Percentiles rank a stretch among this genome's conserved stretches.
phyloP scores from a whole-genome alignment of 2,888 invertebrate genomes.

The Lithophane semibrunnea region DNA sequence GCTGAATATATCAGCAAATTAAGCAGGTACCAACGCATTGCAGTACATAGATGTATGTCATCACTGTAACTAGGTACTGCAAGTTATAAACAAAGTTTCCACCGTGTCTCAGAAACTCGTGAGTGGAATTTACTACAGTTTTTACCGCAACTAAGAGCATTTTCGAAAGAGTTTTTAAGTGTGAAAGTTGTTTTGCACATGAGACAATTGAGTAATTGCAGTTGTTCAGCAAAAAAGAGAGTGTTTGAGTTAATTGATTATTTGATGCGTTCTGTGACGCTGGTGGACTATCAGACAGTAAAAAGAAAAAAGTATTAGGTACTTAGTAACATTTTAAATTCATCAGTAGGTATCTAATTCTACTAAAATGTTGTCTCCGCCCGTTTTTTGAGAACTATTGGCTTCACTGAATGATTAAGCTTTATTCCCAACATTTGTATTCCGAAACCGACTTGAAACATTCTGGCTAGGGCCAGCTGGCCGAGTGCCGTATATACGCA shows the following conservation, averaged over 20 bases:
- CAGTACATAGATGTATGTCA: neutral
- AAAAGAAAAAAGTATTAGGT: constrained; percentile 9
- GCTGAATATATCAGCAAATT: neutral
- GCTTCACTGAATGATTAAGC: constrained; percentile 18
- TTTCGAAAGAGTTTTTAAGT: constrained; percentile 35
- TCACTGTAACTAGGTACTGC: constrained; percentile 8
- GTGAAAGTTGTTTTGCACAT: constrained; percentile 12
- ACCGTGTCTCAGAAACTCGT: constrained; percentile 13
- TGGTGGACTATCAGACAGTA: constrained; percentile 21
- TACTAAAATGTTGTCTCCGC: constrained; percentile 8
- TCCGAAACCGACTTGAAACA: constrained; percentile 28
- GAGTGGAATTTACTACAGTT: constrained; percentile 31
- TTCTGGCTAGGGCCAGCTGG: constrained; percentile 12
- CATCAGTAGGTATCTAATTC: constrained; percentile 11
- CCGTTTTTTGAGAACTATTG: neutral
- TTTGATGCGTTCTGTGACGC: constrained; percentile 8
- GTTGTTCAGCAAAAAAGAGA: constrained; percentile 1
- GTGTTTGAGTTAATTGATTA: constrained; percentile 39
- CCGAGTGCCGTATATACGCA: neutral
- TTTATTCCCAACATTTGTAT: constrained; percentile 38
- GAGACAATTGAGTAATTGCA: constrained; percentile 34
- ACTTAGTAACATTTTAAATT: constrained; percentile 21
- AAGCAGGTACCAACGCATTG: constrained; percentile 1
- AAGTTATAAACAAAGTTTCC: constrained; percentile 27
- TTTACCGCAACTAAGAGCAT: constrained; percentile 32